Evolutionary conservation across 35 echinoderm and acorn worm genomes (phyloP).

Genomic region (Acanthaster planci): DNA sequence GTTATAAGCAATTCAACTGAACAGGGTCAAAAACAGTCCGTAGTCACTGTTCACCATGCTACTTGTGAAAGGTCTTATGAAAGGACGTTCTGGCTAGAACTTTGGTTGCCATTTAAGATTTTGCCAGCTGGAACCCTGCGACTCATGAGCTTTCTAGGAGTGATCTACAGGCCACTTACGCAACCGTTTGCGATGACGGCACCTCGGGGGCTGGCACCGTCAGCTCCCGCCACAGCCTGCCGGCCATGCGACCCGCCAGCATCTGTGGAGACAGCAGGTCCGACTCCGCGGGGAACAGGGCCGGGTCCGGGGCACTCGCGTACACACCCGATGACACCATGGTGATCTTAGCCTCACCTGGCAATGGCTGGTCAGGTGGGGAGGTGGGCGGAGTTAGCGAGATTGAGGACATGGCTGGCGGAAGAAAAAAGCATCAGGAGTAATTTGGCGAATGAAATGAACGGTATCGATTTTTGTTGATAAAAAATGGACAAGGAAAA

Average conservation of each 20-base stretch:
- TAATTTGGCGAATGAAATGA: background rate
- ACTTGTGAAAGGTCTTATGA: too few relatives aligned
- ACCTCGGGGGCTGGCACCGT: background rate
- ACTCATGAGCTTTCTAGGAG: too few relatives aligned
- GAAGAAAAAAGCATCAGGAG: background rate
- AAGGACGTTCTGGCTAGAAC: too few relatives aligned
- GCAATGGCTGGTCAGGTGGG: conserved; percentile 79
- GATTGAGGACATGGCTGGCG: conserved; percentile 49
- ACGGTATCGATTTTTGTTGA: background rate
- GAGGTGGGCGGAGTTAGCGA: conserved; percentile 85
- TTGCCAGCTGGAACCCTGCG: too few relatives aligned
- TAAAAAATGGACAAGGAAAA: background rate
- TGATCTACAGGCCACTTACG: too few relatives aligned
- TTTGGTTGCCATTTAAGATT: too few relatives aligned
- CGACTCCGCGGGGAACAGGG: background rate
- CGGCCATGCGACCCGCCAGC: background rate
- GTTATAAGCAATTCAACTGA: too few relatives aligned
- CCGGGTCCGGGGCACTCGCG: background rate
- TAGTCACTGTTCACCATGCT: too few relatives aligned
- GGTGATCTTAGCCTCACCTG: conserved; percentile 48
- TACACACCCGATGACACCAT: conserved; percentile 31
- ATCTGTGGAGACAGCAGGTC: background rate
- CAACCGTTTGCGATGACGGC: background rate
- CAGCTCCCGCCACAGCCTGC: conserved; percentile 27
- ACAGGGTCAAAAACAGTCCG: too few relatives aligned